Evolutionary conservation across 2,113 vertebrate species (phyloP), one percentile per base, ranked within the genome.

Genomic region (Panurus biarmicus): DNA sequence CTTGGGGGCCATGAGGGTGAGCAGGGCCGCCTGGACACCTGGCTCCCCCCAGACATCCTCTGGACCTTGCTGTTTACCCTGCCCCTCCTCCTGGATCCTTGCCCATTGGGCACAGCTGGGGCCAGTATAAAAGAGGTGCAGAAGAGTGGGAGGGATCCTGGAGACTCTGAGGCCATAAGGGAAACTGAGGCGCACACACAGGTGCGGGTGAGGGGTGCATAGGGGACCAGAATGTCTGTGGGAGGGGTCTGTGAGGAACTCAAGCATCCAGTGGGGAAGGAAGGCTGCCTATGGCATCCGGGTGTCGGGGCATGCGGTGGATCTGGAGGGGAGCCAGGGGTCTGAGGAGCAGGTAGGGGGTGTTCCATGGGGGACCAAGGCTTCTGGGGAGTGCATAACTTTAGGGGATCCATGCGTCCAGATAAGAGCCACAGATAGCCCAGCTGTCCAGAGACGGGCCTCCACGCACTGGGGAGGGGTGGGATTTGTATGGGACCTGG

Each of bases 1-100:
- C 96, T 95, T 95, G 91, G 33, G 14, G 10, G 7, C 26, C 7
- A 4, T 1, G 4, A 44, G 38, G 51, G 38, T 13, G 36, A 60
- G 12, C 2, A 1, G 45, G 54, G 65, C 74, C 23, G 77, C 60
- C 72, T 69, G 54, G 50, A 47, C 1, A 3, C 31, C 45, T 65
- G 53, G 25, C 21, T 83, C 3, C 7, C 10, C 26, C 3, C n/a
- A 9, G 6, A 18, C 14, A 28, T 24, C 75, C 2, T 2, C 42
- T 77, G 86, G 80, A 96, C 96, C 12, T 96, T 96, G 91, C 44
- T 84, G 84, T 94, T 94, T 94, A 51, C 48, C 31, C 93, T 92
- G 70, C 33, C 26, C 56, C 76, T 96, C 91, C 89, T 81, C 72
- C 69, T 95, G 93, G 94, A 71, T 89, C 65, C 47, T 87, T 80